Evolutionary conservation across 2,888 invertebrate genomes (phyloP), one percentile per base, ranked within the genome.

Genomic region (Onthophagus sagittarius): DNA sequence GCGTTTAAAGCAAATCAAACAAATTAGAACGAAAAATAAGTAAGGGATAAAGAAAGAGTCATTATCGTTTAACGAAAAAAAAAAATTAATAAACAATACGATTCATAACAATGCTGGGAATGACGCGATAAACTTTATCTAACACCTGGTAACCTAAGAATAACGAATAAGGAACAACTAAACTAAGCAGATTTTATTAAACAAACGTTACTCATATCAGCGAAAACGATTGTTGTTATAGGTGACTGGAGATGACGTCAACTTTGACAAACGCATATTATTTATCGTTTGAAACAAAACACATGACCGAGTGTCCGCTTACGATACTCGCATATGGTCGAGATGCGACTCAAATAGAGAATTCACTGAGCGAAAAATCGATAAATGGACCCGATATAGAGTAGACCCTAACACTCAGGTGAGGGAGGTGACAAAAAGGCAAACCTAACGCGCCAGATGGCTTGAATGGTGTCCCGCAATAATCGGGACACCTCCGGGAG

Each of bases 401-500:
- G n/a, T n/a, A n/a, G n/a, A 9, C 71, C 15, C 71, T 15, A 64
- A 73, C 72, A 3, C 2, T 74, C 72, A 73, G 72, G 74, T 72
- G 72, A 70, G 73, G 53, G 64, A 31, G 72, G 77, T 78, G 79
- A 79, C 78, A 76, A 77, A 75, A 75, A 75, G 15, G 72, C 70
- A 77, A 78, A 79, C 77, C 77, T 82, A 82, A 81, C 79, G 81
- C 82, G 83, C 83, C 84, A 84, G 84, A 84, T 84, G 84, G 82
- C 81, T 82, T 79, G 82, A 82, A 83, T 79, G 79, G 79, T 79
- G 78, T 79, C 79, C 77, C 78, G 79, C 80, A 83, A 83, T 82
- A 82, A 83, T 82, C 81, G 80, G 81, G 82, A 81, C 82, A 84
- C 84, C 84, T 84, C 81, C 79, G 82, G 83, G 82, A 82, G 81